Base-by-base conservation (phyloP, 1,140 invertebrate species). In the Phocides pigmalion region DNA sequence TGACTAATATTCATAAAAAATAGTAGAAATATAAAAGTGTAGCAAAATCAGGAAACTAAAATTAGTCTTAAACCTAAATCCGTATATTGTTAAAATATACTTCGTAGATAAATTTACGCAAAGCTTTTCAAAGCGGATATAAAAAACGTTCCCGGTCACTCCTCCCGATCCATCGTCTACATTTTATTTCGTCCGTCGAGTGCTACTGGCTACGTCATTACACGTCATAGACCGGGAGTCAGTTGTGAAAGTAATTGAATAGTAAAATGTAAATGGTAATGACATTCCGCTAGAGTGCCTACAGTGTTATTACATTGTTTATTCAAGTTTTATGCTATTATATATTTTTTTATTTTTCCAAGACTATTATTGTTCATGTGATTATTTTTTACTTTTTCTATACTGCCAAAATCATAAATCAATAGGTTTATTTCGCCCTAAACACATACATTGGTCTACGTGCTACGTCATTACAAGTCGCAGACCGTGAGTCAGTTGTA, bases 171-270 rank as follows among this genome's bases (percentile, higher is more conserved):
- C n/a, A n/a, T n/a, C 14, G 47, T 16, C 47, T 49, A 32, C 20
- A 49, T 49, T 49, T 49, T 49, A 28, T 49, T 49, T 49, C 1
- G 46, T 12, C 46, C n/a, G n/a, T n/a, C n/a, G n/a, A 49, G 46
- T 12, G 44, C 46, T 49, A 49, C 46, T 49, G 20, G 5, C 46
- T 28, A 49, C 46, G 46, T 49, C 46, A 49, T 49, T 49, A 15
- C n/a, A 44, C 17, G 19, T 44, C 9, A 9, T 49, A 28, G 46
- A 25, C 20, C 9, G 17, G 19, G 46, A 49, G 46, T 3, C 22
- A 6, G 20, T 8, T 28, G 20, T 12, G 9, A 2, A 28, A 49
- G 25, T 4, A 5, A 5, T 1, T 1, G 3, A 2, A n/a, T 49
- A 6, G 6, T 3, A 0, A 9, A 28, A 5, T 49, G 4, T 8